These are phyloP conservation scores for Julus scandinavius DNA, from an alignment of 2,888 invertebrate genomes.

Conservation along the genomic window DNA sequence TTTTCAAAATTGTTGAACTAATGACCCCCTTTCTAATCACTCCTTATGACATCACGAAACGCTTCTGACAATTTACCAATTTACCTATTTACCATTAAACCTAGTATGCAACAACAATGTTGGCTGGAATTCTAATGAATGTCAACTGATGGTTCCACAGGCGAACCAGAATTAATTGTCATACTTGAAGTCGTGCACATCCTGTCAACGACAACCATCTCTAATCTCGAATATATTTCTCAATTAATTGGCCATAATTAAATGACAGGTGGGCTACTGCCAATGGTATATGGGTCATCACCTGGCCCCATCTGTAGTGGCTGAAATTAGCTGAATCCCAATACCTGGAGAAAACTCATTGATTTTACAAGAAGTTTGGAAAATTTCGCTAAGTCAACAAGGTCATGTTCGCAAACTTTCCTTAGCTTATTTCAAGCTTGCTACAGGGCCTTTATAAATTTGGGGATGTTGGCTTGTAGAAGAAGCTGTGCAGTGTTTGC, in stretches of 20 bases:
- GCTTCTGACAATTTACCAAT: background rate
- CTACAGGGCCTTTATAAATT: background rate
- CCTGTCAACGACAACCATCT: no score
- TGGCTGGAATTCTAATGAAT: background rate
- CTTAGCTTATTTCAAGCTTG: background rate
- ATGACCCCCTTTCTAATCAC: conserved; percentile 25
- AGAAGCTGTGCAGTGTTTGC: background rate
- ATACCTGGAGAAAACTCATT: background rate
- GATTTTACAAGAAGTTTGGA: background rate
- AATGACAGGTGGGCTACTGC: background rate
- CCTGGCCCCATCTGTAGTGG: background rate
- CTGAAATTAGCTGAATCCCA: no score
- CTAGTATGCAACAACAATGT: background rate
- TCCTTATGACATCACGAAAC: background rate
- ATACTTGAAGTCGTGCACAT: background rate
- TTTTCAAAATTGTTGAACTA: conserved; percentile 9
- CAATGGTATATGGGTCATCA: conserved; percentile 1
- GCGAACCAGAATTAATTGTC: background rate
- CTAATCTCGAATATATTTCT: background rate
- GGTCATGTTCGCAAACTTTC: background rate
- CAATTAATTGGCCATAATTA: background rate
- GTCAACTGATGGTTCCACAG: background rate
- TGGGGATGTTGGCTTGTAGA: background rate
- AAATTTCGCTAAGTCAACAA: background rate
- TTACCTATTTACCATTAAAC: background rate